These are phyloP conservation scores for Sterna hirundo DNA, from an alignment of 2,113 vertebrate genomes.

Conservation along the genomic window DNA sequence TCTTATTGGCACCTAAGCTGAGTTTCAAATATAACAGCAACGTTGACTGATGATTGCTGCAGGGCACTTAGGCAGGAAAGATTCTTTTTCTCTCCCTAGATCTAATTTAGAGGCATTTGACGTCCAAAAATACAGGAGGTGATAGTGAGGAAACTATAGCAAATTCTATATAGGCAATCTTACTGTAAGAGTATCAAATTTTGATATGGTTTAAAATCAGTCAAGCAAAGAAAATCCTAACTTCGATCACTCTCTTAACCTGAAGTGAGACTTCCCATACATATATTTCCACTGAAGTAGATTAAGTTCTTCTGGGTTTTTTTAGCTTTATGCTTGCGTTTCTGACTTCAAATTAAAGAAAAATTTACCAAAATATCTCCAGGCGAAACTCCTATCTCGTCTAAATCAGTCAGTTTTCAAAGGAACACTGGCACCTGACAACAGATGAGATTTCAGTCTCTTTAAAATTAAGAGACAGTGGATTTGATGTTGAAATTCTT, in stretches of 20 bases:
- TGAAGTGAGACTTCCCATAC: not conserved
- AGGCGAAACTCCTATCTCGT: not conserved
- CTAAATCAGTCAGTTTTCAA: not conserved
- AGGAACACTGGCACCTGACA: not conserved
- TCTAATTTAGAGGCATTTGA: not conserved
- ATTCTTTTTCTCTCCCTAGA: not conserved
- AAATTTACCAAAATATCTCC: not conserved
- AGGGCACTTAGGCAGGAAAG: not conserved
- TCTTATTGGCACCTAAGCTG: not conserved
- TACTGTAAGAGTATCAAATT: not conserved
- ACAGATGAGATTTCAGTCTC: not conserved
- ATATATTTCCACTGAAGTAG: not conserved
- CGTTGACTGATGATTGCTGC: not conserved
- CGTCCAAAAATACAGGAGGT: not conserved
- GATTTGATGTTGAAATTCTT: not conserved
- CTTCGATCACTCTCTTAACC: not conserved
- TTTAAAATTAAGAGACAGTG: not conserved
- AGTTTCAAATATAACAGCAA: not conserved
- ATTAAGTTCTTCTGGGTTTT: not conserved
- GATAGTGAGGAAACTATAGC: not conserved
- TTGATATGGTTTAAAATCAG: not conserved
- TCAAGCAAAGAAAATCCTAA: not conserved
- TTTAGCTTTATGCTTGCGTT: not conserved
- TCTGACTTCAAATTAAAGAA: not conserved
- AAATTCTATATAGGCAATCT: not conserved